Evolutionary conservation across 2,113 vertebrate species (phyloP), one percentile per base, ranked within the genome.

Genomic region (Grammomys surdaster): DNA sequence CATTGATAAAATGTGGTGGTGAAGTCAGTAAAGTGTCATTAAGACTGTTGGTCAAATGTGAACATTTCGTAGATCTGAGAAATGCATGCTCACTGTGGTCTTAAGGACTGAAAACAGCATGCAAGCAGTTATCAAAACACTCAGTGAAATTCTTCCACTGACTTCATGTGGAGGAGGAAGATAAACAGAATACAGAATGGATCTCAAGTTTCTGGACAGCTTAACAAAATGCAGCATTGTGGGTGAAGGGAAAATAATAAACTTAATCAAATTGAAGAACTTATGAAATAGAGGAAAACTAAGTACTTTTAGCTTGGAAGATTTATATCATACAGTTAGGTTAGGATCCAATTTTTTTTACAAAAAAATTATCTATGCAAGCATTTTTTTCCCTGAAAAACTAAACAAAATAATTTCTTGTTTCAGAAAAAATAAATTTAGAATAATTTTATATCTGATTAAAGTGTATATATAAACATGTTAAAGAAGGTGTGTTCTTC

Each of bases 401-500:
- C 31, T 43, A 60, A 80, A 58, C 4, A 84, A 88, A 91, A 69
- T n/a, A 69, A 46, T 90, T 70, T 28, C 7, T 76, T 65, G 19
- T 51, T 9, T 40, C 8, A 78, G 69, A 40, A 63, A 91, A 95
- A 78, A 56, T 63, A 54, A 76, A 3, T 63, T 4, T 93, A n/a
- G 13, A 80, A 92, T 73, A 46, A 67, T 28, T 92, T 93, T 89
- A 46, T 16, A 56, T 87, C 40, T 12, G 31, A 63, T 93, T 95
- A 56, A n/a, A 63, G 9, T 76, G 67, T 96, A 63, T 51, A 81
- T 91, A n/a, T 51, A 63, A 92, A 90, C 51, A 86, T 80, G 19
- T 43, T 14, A 33, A 96, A 28, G 40, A 75, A 86, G 78, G 24
- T 73, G 3, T 89, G 69, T 82, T 94, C 70, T 75, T 90, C 14